phyloP scores from a whole-genome alignment of 64 coral and sea anemone species.

The Astreopora myriophthalma region DNA sequence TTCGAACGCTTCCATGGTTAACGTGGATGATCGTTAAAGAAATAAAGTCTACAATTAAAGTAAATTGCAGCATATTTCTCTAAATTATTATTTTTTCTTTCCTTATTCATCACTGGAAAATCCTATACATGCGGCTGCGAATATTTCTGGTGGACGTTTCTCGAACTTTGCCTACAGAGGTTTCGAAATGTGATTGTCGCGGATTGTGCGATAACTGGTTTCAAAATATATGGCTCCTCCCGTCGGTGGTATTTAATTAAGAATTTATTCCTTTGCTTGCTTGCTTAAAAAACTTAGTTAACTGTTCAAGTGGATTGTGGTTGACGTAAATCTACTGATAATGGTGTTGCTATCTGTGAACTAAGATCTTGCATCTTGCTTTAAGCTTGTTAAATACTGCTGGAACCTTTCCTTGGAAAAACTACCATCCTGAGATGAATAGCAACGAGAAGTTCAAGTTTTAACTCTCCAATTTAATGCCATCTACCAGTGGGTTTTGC shows the following conservation, averaged over 20 bases:
- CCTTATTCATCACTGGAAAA: not conserved
- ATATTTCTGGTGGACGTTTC: not conserved
- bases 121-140: not conserved
- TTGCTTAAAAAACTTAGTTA: not conserved
- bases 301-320: not conserved
- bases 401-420: not conserved
- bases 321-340: not conserved
- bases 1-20: too few relatives aligned
- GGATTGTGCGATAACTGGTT: not conserved
- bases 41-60: too few relatives aligned
- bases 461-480: not conserved
- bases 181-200: not conserved
- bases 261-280: not conserved
- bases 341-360: not conserved
- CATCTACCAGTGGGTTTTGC: not conserved
- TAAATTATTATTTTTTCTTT: too few relatives aligned
- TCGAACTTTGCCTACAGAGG: too few relatives aligned
- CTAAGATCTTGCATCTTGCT: not conserved
- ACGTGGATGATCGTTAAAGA: too few relatives aligned
- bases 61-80: too few relatives aligned
- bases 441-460: not conserved
- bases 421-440: not conserved
- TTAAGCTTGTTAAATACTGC: slow-evolving; percentile 18
- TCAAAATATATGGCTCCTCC: not conserved
- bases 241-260: not conserved